Base-by-base conservation (phyloP, 2,113 vertebrate species). In the Solenodon paradoxus region DNA sequence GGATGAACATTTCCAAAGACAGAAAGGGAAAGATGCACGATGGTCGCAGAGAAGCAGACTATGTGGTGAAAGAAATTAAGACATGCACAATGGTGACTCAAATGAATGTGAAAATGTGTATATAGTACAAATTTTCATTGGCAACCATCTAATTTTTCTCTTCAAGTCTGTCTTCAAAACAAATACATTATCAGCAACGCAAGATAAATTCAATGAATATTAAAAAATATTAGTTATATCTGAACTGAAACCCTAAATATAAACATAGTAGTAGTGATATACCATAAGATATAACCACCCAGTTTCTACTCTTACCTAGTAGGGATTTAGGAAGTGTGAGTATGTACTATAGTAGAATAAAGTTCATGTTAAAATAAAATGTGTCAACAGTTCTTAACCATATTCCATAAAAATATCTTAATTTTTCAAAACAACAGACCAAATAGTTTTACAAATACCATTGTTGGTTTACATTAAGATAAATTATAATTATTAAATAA, bases 361-460 rank as follows among this genome's bases (percentile, higher is more conserved):
- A 88, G 72, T 22, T 51, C 40, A 42, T 57, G 9, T 72, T 82
- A 74, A 84, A 78, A 57, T 26, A 35, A 87, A 55, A 66, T 0
- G 0, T 66, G 38, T 80, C 83, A 63, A 68, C n/a, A 88, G 35
- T 20, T 69, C 57, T 80, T 69, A 94, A 66, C 30, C 20, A 24
- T 22, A 10, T 87, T 94, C 19, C 85, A 82, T 22, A 80, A 81
- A 85, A 85, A 78, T 55, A 32, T 72, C 74, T 89, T 84, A 79
- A 40, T 57, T 87, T 92, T 92, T 87, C n/a, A 45, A 91, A 93
- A 75, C 15, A 82, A 94, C 69, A 64, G 13, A 17, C 17, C 63
- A 86, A 97, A 74, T 83, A 92, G 64, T 86, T 92, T 88, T 96
- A 89, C 3, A 71, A 30, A 89, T 71, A 69, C 28, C 20, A 77